Percentiles rank a stretch among this genome's conserved stretches.
Evolutionary conservation across 2,113 vertebrate genomes (phyloP).

Genomic region (Callospermophilus lateralis): DNA sequence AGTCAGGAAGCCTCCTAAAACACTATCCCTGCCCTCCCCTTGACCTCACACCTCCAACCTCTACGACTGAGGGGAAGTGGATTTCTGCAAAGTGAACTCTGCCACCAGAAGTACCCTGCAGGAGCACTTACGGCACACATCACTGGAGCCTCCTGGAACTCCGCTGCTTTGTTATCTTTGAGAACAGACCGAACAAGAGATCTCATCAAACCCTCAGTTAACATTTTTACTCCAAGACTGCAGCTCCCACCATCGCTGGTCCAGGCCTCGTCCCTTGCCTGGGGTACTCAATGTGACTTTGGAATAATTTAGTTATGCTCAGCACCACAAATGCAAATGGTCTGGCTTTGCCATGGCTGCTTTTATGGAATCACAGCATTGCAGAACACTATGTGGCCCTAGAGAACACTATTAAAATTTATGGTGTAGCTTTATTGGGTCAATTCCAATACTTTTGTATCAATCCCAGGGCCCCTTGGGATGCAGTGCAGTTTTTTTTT

Average conservation of each 20-base stretch:
- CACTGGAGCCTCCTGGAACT: not conserved
- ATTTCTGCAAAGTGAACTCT: not conserved
- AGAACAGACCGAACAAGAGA: slow-evolving; percentile 1
- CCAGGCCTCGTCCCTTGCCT: not conserved
- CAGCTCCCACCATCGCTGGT: not conserved
- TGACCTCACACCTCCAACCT: not conserved
- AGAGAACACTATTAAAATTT: not conserved
- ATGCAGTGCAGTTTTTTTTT: not conserved
- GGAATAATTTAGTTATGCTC: not conserved
- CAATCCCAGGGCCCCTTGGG: not conserved
- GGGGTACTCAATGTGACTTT: not conserved
- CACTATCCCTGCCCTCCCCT: not conserved
- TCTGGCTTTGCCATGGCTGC: not conserved
- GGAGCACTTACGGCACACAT: not conserved
- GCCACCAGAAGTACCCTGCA: not conserved
- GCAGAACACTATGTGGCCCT: not conserved
- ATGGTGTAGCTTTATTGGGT: slow-evolving; percentile 11
- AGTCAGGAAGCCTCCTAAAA: not conserved
- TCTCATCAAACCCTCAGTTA: not conserved
- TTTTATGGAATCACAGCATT: not conserved
- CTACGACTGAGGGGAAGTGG: not conserved
- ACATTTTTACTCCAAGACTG: not conserved
- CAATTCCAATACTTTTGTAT: not conserved
- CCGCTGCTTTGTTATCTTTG: not conserved
- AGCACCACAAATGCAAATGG: not conserved